Evolutionary conservation across 1,140 invertebrate genomes (phyloP), one percentile per base, ranked within the genome.

Genomic region (Olivierus martensii): DNA sequence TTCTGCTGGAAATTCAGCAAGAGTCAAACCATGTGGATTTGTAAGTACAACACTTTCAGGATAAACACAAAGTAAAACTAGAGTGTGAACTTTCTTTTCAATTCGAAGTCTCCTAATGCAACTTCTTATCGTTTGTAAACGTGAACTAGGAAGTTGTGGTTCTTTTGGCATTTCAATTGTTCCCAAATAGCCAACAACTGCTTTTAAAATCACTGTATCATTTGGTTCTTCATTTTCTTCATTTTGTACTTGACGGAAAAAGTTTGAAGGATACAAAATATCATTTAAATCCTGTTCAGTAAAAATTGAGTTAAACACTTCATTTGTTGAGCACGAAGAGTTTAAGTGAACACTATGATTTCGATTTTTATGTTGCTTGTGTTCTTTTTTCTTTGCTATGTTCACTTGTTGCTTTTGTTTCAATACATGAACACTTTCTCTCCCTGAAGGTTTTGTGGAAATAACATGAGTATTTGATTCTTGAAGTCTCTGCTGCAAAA

Each of bases 141-240:
- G 60, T n/a, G 68, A 81, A 45, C 78, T 80, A 0, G 84, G 77
- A 47, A 64, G 55, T 38, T 82, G 79, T 39, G 84, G 71, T 63
- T 90, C 84, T 66, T 84, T 83, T 0, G 90, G 90, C 74, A 92
- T 92, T 70, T 95, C 91, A 46, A 95, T 92, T 0, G 90, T 93
- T 4, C 92, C 91, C 45, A 95, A 74, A 68, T 95, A 96, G 0
- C 91, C 90, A 3, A 95, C 87, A 14, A 95, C 79, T 1, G 84
- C 85, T 55, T 83, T 78, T 61, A 85, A 85, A 51, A 88, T 37
- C 14, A 53, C 52, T 47, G 50, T 38, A 44, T 55, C 49, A 18
- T 46, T 38, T 10, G 15, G 57, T 1, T 59, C 52, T 46, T 67
- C 62, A 12, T 62, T 57, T 17, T 58, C 49, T 21, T 60, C 59